Evolutionary conservation across 2,888 invertebrate genomes (phyloP).

Genomic region (Nemotelus nigrinus): DNA sequence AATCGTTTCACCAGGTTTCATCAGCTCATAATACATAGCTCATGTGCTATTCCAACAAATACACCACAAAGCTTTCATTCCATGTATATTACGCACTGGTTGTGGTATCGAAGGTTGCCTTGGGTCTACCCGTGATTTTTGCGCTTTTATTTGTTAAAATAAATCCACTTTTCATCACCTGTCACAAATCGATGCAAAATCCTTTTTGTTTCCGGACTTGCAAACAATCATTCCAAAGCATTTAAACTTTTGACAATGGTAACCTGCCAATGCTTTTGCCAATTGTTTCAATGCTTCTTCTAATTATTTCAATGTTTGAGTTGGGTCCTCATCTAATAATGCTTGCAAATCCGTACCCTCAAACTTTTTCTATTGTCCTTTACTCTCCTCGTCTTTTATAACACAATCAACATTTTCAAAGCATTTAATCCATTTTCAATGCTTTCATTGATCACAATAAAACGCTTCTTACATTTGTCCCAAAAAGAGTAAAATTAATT

Average conservation of each 20-base stretch:
- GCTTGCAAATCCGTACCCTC: conserved; percentile 1
- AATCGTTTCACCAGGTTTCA: conserved; percentile 8
- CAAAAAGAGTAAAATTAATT: background rate
- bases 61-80: background rate
- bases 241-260: background rate
- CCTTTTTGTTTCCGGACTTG: background rate
- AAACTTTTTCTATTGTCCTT: conserved; percentile 2
- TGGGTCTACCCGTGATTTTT: background rate
- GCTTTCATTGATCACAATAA: background rate
- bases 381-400: background rate
- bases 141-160: background rate
- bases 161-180: background rate
- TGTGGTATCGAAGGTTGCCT: background rate
- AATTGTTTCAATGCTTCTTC: conserved; percentile 17
- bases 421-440: background rate
- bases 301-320: conserved; percentile 25
- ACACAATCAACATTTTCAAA: conserved; percentile 10
- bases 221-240: background rate
- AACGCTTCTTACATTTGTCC: background rate
- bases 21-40: conserved; percentile 8
- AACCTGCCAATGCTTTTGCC: conserved; percentile 2
- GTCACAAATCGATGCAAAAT: background rate
- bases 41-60: background rate
- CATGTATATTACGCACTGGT: background rate
- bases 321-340: conserved; percentile 26